Conservation (phyloP, 2,113 vertebrate genomes). For the Platysternon megacephalum region DNA sequence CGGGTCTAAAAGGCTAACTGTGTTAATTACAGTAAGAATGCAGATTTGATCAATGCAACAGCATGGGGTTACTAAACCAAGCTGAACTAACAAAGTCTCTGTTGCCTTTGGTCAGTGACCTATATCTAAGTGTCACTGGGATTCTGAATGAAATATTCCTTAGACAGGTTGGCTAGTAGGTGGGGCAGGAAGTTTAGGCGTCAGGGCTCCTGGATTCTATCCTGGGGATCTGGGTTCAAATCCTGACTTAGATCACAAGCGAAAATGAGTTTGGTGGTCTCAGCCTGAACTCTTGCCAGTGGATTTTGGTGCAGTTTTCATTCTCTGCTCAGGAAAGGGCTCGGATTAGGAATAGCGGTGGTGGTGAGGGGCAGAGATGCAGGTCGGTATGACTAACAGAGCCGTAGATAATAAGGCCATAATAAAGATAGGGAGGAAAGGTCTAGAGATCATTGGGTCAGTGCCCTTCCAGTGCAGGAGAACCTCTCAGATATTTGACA, state of each 20-base stretch:
- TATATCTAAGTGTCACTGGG: rapidly evolving
- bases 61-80: background rate
- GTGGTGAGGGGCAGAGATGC: background rate
- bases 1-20: background rate
- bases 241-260: background rate
- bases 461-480: background rate
- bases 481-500: background rate
- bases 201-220: background rate
- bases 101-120: background rate
- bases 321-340: background rate
- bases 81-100: background rate
- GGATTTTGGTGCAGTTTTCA: background rate
- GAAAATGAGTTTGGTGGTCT: background rate
- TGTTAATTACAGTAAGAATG: background rate
- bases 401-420: background rate
- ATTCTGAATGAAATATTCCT: background rate
- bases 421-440: background rate
- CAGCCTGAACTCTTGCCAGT: background rate
- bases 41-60: background rate
- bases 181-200: background rate
- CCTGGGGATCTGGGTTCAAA: background rate
- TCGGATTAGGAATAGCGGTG: background rate
- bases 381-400: background rate
- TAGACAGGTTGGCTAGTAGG: background rate
- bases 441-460: background rate